phyloP scores from a whole-genome alignment of 2,113 vertebrate genomes.

The Toxostoma redivivum region DNA sequence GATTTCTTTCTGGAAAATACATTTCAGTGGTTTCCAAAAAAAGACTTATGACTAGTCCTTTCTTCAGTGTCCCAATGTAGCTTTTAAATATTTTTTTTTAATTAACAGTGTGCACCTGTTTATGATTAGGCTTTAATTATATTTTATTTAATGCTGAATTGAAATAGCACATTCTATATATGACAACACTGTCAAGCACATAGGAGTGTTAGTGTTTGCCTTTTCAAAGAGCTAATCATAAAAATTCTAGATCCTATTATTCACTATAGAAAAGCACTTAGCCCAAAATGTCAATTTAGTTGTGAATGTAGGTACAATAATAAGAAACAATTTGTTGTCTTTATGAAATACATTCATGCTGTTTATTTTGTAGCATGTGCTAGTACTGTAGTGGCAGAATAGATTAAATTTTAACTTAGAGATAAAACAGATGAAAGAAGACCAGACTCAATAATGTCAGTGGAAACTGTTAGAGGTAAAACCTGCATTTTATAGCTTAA shows the following conservation, averaged over 20 bases:
- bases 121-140: conserved; percentile 22
- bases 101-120: neutral
- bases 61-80: neutral
- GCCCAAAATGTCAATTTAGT: neutral
- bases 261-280: neutral
- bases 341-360: neutral
- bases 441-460: neutral
- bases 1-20: neutral
- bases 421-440: neutral
- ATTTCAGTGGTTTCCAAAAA: neutral
- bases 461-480: neutral
- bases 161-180: neutral
- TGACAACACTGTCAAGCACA: neutral
- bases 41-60: neutral
- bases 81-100: conserved; percentile 26
- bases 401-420: neutral
- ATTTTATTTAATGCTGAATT: neutral
- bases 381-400: neutral
- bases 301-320: neutral
- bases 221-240: neutral
- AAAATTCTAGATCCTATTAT: neutral
- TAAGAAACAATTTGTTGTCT: neutral
- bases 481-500: neutral
- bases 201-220: neutral
- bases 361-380: neutral